phyloP scores from a whole-genome alignment of 2,888 invertebrate species.

The Theretra japonica region DNA sequence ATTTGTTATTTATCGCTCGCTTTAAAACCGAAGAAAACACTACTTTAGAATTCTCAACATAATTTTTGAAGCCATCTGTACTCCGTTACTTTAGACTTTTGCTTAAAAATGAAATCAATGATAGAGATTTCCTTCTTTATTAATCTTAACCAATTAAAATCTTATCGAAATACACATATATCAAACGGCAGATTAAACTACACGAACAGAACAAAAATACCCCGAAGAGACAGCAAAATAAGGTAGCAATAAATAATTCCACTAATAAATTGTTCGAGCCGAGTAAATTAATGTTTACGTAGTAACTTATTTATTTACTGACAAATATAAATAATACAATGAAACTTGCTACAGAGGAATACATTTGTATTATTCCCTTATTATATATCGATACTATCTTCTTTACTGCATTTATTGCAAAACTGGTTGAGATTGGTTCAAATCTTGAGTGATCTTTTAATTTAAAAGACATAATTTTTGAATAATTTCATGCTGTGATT shows the following conservation, averaged over 20 bases:
- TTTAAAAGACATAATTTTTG: no score
- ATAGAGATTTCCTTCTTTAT: no score
- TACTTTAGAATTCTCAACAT: no score
- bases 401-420: not conserved
- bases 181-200: not conserved
- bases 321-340: not conserved
- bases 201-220: not conserved
- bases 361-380: not conserved
- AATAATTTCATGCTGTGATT: no score
- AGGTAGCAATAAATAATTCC: conserved; percentile 15
- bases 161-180: not conserved
- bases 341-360: not conserved
- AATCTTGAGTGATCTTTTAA: no score
- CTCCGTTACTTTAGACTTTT: no score
- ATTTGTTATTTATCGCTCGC: no score
- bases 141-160: not conserved
- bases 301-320: conserved; percentile 17
- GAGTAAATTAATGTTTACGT: not conserved
- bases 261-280: not conserved
- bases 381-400: no score
- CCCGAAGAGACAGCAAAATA: conserved; percentile 2
- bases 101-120: no score
- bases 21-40: no score
- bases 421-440: no score
- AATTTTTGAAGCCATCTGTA: no score